Percentiles rank a stretch among this genome's conserved stretches.
Evolutionary conservation across 2,797 vertebrate genomes (phyloP).

Genomic region (Pseudochirops cupreus): DNA sequence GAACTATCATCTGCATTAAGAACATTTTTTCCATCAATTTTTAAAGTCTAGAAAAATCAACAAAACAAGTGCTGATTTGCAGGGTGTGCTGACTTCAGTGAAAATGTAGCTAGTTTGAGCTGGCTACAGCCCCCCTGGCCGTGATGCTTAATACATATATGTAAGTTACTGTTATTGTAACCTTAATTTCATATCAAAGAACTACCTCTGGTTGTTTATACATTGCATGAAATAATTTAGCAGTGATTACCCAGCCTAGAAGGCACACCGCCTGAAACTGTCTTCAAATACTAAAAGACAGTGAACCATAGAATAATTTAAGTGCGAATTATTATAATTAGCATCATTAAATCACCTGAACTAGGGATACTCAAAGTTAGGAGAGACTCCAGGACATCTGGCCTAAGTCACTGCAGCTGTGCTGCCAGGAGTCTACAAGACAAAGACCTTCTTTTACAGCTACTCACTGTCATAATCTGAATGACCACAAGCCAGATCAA

Average conservation of each 20-base stretch:
- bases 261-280: not conserved
- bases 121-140: not conserved
- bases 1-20: not conserved
- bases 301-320: not conserved
- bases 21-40: not conserved
- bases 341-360: conserved; percentile 9
- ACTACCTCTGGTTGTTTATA: not conserved
- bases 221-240: not conserved
- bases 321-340: not conserved
- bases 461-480: conserved; percentile 59
- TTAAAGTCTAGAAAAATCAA: not conserved
- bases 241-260: not conserved
- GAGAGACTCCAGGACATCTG: conserved; percentile 20
- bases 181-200: not conserved
- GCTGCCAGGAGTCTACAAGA: conserved; percentile 24
- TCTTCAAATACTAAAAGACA: not conserved
- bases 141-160: not conserved
- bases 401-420: not conserved
- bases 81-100: not conserved
- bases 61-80: not conserved
- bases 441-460: conserved; percentile 37
- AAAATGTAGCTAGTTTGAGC: not conserved
- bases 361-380: conserved; percentile 13
- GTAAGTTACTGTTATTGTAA: not conserved
- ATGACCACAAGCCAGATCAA: conserved; percentile 66